Evolutionary conservation across 2,797 vertebrate species (phyloP), one percentile per base, ranked within the genome.

Genomic region (Potorous gilbertii): DNA sequence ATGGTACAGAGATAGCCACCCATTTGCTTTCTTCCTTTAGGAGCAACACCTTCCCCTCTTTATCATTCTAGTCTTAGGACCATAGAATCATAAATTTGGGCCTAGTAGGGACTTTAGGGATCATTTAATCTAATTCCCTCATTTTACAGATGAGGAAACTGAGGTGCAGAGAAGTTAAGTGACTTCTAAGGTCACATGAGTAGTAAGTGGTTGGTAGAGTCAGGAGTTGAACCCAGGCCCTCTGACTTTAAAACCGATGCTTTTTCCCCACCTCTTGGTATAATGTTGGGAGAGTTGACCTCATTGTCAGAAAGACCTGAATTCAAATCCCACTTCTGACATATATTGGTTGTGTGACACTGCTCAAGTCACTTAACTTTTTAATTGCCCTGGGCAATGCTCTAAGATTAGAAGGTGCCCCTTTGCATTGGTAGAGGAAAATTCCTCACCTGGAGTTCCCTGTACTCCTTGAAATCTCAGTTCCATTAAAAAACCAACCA

Each of bases 21-120:
- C n/a, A 40, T 81, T 81, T 81, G 66, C 66, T 81, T n/a, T 74
- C 66, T 92, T 91, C 62, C 90, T 92, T 91, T 81, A 87, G 95
- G 92, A 56, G 94, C n/a, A 93, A 62, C 5, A 13, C 66, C 56
- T n/a, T 66, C 55, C 28, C 46, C 34, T 11, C 93, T 21, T 50
- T 46, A 89, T 91, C 96, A 95, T 93, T 56, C 93, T 90, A n/a
- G 92, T 59, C 14, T 56, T 31, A 54, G 91, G 29, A 46, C n/a
- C 18, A 46, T 81, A 9, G n/a, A 40, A 81, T 81, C 6, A 81
- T 81, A 40, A 40, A 81, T 6, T 81, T 46, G 24, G 18, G 66
- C 40, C 18, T 46, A 40, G 18, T 40, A 81, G 66, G 18, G n/a
- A 40, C n/a, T 40, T 74, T 40, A 40, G 5, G 34, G n/a, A 74